Evolutionary conservation across 2,797 vertebrate species (phyloP).

Genomic region (Pangasius macronema): DNA sequence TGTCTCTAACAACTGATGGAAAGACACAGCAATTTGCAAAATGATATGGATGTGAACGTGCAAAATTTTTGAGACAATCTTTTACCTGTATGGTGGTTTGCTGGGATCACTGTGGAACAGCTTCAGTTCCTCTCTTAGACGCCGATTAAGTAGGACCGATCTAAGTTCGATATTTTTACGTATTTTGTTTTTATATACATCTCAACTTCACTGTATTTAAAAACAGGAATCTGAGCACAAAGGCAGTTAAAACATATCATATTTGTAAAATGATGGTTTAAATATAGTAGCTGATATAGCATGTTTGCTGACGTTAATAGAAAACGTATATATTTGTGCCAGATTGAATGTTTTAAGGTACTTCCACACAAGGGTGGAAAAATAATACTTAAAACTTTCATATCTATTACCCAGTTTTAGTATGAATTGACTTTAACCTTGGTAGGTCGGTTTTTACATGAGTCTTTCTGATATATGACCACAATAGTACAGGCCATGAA

Average conservation of each 20-base stretch:
- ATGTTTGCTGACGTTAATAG: not conserved
- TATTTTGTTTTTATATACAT: too few relatives aligned
- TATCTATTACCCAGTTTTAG: too few relatives aligned
- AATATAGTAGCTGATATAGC: too few relatives aligned
- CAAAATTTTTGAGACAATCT: not conserved
- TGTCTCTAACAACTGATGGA: not conserved
- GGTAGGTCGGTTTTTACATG: too few relatives aligned
- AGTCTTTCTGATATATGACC: too few relatives aligned
- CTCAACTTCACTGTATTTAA: too few relatives aligned
- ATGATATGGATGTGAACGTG: not conserved
- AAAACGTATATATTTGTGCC: not conserved
- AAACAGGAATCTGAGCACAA: not conserved
- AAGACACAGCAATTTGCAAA: too few relatives aligned
- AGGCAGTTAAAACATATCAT: not conserved
- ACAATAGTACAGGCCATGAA: not conserved
- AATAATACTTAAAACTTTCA: not conserved
- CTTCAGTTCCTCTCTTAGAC: conserved; percentile 68
- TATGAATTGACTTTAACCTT: too few relatives aligned
- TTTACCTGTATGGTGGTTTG: conserved; percentile 75
- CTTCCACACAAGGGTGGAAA: not conserved
- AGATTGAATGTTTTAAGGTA: not conserved
- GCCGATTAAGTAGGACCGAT: too few relatives aligned
- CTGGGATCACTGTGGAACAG: conserved; percentile 61
- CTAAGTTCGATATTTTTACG: too few relatives aligned
- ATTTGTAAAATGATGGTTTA: not conserved